Percentiles rank a stretch among this genome's conserved stretches.
phyloP scores from a whole-genome alignment of 2,888 invertebrate species.

The Pogonocherus hispidulus region DNA sequence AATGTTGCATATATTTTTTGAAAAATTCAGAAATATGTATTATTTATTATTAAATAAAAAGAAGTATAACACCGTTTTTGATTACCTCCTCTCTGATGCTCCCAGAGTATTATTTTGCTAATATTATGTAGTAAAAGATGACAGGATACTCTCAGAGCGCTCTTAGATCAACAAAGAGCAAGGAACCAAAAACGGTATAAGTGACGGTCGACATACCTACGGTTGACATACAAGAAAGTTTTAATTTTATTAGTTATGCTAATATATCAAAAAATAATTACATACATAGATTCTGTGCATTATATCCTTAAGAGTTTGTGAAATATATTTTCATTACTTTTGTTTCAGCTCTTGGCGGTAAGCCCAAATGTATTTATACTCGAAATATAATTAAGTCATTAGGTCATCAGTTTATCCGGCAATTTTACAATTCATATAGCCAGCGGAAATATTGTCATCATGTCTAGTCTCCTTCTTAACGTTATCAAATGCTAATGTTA shows the following conservation, averaged over 20 bases:
- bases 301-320: neutral
- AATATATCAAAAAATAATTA: neutral
- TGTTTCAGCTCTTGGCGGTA: neutral
- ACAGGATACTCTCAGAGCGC: no score
- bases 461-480: neutral
- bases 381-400: conserved; percentile 2
- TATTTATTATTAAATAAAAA: no score
- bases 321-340: neutral
- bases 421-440: neutral
- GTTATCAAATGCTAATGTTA: conserved; percentile 3
- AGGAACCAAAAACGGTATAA: no score
- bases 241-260: neutral
- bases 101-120: no score
- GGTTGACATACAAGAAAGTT: neutral
- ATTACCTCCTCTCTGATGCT: no score
- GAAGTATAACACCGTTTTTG: no score
- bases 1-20: no score
- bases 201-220: no score
- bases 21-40: no score
- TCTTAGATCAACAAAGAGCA: no score
- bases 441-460: neutral
- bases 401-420: conserved; percentile 6
- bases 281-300: no score
- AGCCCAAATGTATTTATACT: conserved; percentile 1
- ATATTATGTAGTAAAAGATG: no score